Percentiles rank a stretch among this genome's conserved stretches.
Evolutionary conservation across 2,113 vertebrate genomes (phyloP).

Genomic region (Melozone crissalis): DNA sequence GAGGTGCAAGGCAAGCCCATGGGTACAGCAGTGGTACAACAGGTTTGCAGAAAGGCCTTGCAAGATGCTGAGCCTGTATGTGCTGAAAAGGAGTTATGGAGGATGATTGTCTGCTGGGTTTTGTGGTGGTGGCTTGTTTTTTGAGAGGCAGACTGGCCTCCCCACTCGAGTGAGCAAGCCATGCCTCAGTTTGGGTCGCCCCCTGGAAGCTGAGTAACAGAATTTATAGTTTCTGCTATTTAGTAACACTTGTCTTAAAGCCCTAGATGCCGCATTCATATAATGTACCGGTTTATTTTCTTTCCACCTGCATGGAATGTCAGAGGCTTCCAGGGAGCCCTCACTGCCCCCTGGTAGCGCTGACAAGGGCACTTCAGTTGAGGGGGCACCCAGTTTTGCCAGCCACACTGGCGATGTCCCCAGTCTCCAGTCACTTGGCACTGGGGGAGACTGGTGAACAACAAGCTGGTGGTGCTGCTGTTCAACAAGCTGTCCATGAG

Average conservation of each 20-base stretch:
- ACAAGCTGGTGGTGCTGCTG: not conserved
- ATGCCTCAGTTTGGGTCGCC: fast-evolving
- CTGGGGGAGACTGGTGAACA: not conserved
- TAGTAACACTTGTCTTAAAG: not conserved
- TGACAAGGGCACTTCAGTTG: not conserved
- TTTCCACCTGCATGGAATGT: fast-evolving
- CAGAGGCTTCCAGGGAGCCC: fast-evolving
- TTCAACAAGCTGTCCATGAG: not conserved
- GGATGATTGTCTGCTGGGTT: not conserved
- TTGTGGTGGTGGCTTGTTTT: not conserved
- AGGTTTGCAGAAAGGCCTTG: not conserved
- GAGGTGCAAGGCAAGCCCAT: not conserved
- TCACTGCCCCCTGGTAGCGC: fast-evolving
- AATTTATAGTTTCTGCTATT: not conserved
- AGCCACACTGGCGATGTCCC: not conserved
- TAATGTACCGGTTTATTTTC: not conserved
- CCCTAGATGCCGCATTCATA: fast-evolving
- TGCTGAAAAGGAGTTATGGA: not conserved
- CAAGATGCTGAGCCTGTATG: not conserved
- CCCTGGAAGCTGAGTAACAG: not conserved
- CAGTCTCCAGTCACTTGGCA: not conserved
- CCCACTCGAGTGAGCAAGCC: fast-evolving
- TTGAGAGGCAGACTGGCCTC: not conserved
- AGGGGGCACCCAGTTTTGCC: not conserved
- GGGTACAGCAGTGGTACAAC: not conserved